Evolutionary conservation across 2,888 invertebrate species (phyloP).

Genomic region (Congeria kusceri): DNA sequence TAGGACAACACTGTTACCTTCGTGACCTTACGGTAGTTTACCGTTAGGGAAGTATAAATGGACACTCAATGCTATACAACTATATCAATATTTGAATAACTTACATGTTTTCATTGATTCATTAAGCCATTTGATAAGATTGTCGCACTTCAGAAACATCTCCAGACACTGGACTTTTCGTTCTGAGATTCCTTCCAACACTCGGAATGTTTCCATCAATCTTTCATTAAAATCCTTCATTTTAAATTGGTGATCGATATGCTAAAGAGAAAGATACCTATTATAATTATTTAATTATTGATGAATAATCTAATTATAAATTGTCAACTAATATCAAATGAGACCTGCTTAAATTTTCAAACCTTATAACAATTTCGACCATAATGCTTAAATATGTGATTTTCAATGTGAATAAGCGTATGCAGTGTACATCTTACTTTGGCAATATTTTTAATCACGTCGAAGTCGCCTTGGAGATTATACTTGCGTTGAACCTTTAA

Average conservation of each 20-base stretch:
- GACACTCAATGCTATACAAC: no score
- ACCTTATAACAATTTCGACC: no score
- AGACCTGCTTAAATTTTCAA: no score
- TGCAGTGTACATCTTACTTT: no score
- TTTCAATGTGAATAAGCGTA: no score
- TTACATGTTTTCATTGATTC: slow-evolving; percentile 63
- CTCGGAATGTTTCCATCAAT: slow-evolving; percentile 45
- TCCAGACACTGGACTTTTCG: slow-evolving; percentile 60
- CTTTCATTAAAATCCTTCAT: slow-evolving; percentile 50
- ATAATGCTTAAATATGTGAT: no score
- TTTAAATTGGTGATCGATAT: slow-evolving; percentile 25
- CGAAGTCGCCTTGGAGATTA: slow-evolving; percentile 59
- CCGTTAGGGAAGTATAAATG: no score
- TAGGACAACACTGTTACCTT: no score
- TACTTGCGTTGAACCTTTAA: slow-evolving; percentile 55
- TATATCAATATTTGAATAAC: not conserved
- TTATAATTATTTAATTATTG: no score
- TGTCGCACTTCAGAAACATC: slow-evolving; percentile 58
- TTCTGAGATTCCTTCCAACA: slow-evolving; percentile 59
- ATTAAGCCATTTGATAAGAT: slow-evolving; percentile 72
- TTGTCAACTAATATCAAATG: no score
- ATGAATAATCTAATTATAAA: no score
- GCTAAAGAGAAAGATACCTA: slow-evolving; percentile 29
- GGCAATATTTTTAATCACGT: slow-evolving; percentile 39
- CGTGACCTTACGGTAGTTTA: no score